These are phyloP conservation scores for Cataglyphis cursor DNA, from an alignment of 2,888 invertebrate species.

Conservation along the genomic window DNA sequence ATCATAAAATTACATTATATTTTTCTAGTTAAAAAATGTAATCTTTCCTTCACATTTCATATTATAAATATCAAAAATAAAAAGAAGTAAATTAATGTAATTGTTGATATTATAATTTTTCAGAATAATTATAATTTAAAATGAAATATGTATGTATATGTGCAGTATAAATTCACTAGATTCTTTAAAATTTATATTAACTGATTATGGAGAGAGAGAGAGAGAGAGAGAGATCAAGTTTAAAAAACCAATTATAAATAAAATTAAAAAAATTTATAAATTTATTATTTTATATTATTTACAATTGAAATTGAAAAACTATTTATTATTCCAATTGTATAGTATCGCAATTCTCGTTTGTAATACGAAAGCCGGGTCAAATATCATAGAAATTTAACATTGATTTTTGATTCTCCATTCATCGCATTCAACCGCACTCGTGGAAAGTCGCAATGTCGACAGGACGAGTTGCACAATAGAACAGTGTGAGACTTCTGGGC, in stretches of 20 bases:
- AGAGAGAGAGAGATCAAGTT: background rate
- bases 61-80: background rate
- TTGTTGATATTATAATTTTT: background rate
- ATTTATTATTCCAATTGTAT: background rate
- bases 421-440: conserved; percentile 8
- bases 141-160: background rate
- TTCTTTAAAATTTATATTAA: conserved; percentile 5
- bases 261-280: background rate
- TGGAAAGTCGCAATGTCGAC: conserved; percentile 24
- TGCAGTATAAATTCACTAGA: background rate
- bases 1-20: conserved; percentile 11
- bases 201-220: background rate
- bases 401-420: conserved; percentile 14
- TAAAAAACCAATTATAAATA: background rate
- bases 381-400: conserved; percentile 1
- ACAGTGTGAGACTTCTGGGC: background rate
- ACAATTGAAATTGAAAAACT: background rate
- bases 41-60: background rate
- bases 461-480: background rate
- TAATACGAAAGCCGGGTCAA: background rate
- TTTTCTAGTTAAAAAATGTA: background rate
- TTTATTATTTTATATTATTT: no score
- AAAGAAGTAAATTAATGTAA: background rate
- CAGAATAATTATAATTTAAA: background rate
- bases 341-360: background rate